phyloP scores from a whole-genome alignment of 2,888 invertebrate species.

The Halocaridina rubra region DNA sequence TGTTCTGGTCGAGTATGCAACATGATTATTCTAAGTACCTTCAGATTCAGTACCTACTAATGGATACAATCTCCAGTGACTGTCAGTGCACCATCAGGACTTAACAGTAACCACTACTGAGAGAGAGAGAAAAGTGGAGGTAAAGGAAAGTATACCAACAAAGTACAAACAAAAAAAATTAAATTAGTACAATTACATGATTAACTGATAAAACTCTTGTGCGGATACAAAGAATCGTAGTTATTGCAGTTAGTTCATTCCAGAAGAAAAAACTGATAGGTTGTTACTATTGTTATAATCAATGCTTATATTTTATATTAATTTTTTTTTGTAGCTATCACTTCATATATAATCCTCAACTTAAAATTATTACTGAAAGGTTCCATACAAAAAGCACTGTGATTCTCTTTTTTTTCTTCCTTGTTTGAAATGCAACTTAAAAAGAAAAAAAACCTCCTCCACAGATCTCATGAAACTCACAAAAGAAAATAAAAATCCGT shows the following conservation, averaged over 20 bases:
- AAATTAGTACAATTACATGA: too few relatives aligned
- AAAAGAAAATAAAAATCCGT: slow-evolving; percentile 57
- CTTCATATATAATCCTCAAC: background rate
- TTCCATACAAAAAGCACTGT: background rate
- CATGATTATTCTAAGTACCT: too few relatives aligned
- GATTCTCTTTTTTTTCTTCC: background rate
- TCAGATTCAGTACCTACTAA: too few relatives aligned
- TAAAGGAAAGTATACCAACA: background rate
- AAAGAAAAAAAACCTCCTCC: slow-evolving; percentile 36
- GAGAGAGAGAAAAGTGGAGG: background rate
- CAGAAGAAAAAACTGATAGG: too few relatives aligned
- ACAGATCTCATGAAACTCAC: slow-evolving; percentile 28
- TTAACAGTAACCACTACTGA: background rate
- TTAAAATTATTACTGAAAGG: background rate
- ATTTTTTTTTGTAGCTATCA: background rate
- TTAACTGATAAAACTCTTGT: too few relatives aligned
- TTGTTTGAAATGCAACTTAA: background rate
- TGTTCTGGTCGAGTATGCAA: too few relatives aligned
- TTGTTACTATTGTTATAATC: too few relatives aligned
- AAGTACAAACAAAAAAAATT: too few relatives aligned
- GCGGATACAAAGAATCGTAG: too few relatives aligned
- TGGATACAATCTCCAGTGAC: too few relatives aligned
- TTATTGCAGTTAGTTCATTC: too few relatives aligned
- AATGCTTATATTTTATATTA: too few relatives aligned
- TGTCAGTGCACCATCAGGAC: background rate